Evolutionary conservation across 1,140 invertebrate species (phyloP).

Genomic region (Ruditapes philippinarum): DNA sequence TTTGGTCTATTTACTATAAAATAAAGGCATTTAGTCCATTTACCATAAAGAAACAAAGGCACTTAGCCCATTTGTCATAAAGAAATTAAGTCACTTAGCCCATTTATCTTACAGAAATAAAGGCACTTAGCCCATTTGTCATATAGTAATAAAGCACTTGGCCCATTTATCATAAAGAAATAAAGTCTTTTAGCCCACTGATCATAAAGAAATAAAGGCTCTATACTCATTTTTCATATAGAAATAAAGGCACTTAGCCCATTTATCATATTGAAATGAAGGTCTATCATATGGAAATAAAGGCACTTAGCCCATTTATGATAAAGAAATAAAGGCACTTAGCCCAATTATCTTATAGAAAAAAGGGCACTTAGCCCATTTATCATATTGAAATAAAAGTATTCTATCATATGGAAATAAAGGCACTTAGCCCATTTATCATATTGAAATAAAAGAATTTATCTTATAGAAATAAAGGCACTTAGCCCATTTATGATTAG

Average conservation of each 20-base stretch:
- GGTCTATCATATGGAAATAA: background rate
- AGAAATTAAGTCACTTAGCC: background rate
- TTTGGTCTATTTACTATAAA: background rate
- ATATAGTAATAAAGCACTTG: background rate
- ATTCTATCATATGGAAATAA: too few species aligned
- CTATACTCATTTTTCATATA: background rate
- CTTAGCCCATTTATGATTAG: background rate
- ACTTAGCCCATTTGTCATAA: background rate
- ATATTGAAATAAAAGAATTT: too few species aligned
- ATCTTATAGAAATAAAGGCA: background rate
- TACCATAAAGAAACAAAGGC: background rate
- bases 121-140: background rate
- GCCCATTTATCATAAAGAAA: background rate
- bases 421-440: background rate
- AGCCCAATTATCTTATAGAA: background rate
- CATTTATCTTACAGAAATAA: background rate
- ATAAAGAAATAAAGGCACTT: background rate
- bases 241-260: conserved; percentile 11
- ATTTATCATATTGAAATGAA: background rate
- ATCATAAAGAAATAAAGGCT: background rate
- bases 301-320: background rate
- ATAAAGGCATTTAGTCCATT: background rate
- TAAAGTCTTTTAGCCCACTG: background rate
- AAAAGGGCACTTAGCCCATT: background rate
- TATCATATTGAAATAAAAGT: too few species aligned